phyloP scores from a whole-genome alignment of 2,797 vertebrate species.

The Natrix natrix region DNA sequence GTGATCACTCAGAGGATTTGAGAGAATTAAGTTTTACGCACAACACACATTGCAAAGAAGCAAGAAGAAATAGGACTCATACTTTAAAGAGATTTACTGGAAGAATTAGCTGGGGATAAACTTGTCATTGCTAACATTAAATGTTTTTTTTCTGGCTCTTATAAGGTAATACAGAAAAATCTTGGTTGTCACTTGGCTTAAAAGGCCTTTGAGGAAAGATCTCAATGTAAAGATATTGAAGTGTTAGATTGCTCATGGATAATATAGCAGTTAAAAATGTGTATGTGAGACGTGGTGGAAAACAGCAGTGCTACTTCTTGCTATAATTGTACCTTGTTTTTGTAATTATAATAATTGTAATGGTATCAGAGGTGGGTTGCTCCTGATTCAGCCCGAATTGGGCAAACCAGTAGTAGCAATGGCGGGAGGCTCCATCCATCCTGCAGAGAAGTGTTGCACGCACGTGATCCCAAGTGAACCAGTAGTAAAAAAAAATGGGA shows the following conservation, averaged over 20 bases:
- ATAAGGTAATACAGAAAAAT: not conserved
- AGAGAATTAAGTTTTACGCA: not conserved
- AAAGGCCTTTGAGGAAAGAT: not conserved
- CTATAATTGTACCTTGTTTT: not conserved
- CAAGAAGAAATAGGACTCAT: slow-evolving; percentile 16
- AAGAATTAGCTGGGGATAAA: slow-evolving; percentile 9
- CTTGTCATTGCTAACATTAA: not conserved
- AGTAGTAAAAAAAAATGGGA: too few species aligned
- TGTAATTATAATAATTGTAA: too few species aligned
- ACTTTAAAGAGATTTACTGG: slow-evolving; percentile 13
- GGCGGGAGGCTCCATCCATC: too few species aligned
- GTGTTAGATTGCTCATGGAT: not conserved
- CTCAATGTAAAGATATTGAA: not conserved
- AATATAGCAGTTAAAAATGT: not conserved
- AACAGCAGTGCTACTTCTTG: not conserved
- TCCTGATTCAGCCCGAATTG: too few species aligned
- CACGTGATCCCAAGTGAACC: too few species aligned
- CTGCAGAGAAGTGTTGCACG: too few species aligned
- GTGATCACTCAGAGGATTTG: not conserved
- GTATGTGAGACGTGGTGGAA: not conserved
- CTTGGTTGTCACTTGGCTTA: not conserved
- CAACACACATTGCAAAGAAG: not conserved
- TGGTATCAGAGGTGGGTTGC: too few species aligned
- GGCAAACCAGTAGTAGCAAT: too few species aligned
- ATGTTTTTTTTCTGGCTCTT: slow-evolving; percentile 21